Conservation (phyloP, 2,888 invertebrate species). For the Phyllotreta cruciferae region DNA sequence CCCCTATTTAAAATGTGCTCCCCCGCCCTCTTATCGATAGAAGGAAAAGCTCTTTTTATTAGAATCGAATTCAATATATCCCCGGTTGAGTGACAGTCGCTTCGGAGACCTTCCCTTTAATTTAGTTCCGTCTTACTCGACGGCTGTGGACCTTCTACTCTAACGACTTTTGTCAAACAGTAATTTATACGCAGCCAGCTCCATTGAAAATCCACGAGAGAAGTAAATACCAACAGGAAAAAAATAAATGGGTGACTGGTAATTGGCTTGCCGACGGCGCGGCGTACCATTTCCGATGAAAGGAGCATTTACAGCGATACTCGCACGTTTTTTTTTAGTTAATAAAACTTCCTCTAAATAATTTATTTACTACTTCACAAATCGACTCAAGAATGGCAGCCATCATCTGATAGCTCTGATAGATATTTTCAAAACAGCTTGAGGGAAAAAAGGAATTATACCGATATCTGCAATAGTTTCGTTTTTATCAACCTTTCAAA, state of each 20-base stretch:
- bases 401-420: too few relatives aligned
- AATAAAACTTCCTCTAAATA: too few relatives aligned
- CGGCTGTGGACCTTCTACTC: conserved; percentile 26
- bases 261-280: too few relatives aligned
- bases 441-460: too few relatives aligned
- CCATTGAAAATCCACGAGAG: conserved; percentile 17
- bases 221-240: conserved; percentile 13
- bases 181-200: conserved; percentile 23
- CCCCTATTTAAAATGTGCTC: conserved; percentile 25
- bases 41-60: conserved; percentile 19
- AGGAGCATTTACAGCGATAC: too few relatives aligned
- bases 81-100: conserved; percentile 25
- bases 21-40: conserved; percentile 12
- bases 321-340: too few relatives aligned
- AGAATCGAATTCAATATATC: conserved; percentile 29
- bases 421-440: too few relatives aligned
- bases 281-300: too few relatives aligned
- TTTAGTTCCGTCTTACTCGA: conserved; percentile 25
- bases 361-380: too few relatives aligned
- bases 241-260: conserved; percentile 17
- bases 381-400: too few relatives aligned
- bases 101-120: conserved; percentile 26
- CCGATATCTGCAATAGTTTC: too few relatives aligned
- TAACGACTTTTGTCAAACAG: conserved; percentile 29
- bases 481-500: too few relatives aligned